Evolutionary conservation across 2,888 invertebrate genomes (phyloP), one percentile per base, ranked within the genome.

Genomic region (Achlya flavicornis): DNA sequence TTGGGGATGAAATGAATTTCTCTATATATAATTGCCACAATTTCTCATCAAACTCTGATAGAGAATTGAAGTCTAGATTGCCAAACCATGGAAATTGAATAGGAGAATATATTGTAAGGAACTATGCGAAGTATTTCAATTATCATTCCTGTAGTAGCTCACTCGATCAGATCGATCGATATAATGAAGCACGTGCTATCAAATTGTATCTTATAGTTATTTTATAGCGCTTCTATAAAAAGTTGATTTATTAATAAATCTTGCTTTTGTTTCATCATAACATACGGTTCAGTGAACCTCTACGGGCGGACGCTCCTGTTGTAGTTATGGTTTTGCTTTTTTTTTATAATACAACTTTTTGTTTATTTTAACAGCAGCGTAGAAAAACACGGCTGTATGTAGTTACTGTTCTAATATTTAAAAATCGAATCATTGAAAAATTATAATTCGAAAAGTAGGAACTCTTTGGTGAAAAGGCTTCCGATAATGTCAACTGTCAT

Each of bases 231-330:
- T 3, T 41, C 41, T 41, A 41, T 41, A 41, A 59, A 60, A 60
- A 38, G 59, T 38, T 16, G 38, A 38, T 59, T 59, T 59, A 59
- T 41, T 59, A 59, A 60, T 60, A 60, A 60, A 60, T 41, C 19
- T 26, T 60, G 12, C 26, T 60, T 41, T 59, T 41, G 16, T 19
- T 53, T 38, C 41, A 19, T 10, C 38, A 59, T 60, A 41, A 19
- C 26, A 19, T 12, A 16, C 19, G 19, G 60, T 60, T 60, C 60
- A 60, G 11, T 60, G 60, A 60, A 38, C 60, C 19, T 38, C n/a
- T 12, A 38, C 38, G 38, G 19, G 8, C 38, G 38, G 59, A 11
- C 38, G 59, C 46, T 46, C 46, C 46, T 19, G 53, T 53, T 53
- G 60, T 41, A 41, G 12, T 5, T 58, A 35, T 1, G 38, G 58